Evolutionary conservation across 2,888 invertebrate species (phyloP).

Genomic region (Steinernema hermaphroditum): DNA sequence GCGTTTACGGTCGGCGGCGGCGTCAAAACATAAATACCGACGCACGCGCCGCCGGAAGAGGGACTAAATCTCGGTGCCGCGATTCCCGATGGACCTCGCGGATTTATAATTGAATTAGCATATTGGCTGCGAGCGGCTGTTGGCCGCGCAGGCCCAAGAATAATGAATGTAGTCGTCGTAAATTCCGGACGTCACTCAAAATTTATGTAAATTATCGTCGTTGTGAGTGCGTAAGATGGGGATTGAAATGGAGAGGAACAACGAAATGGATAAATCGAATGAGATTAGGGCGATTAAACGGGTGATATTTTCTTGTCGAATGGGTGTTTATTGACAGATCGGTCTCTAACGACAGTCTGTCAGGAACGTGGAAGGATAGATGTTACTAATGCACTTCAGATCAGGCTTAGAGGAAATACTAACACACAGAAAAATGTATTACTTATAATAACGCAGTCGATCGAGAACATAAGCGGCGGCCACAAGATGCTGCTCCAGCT

Average conservation of each 20-base stretch:
- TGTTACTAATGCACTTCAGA: too few relatives aligned
- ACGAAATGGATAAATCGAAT: background rate
- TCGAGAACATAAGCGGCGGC: background rate
- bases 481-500: background rate
- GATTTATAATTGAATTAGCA: conserved; percentile 24
- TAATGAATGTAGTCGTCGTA: conserved; percentile 23
- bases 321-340: too few relatives aligned
- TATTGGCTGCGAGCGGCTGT: background rate
- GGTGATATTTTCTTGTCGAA: too few relatives aligned
- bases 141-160: background rate
- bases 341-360: too few relatives aligned
- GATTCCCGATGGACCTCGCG: background rate
- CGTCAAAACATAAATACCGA: conserved; percentile 25
- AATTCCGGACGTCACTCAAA: conserved; percentile 20
- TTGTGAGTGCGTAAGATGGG: background rate
- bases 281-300: too few relatives aligned
- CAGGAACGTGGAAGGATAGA: too few relatives aligned
- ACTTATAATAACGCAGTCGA: background rate
- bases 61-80: conserved; percentile 1
- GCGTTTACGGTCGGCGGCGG: conserved; percentile 21
- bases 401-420: too few relatives aligned
- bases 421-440: background rate
- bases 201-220: conserved; percentile 24
- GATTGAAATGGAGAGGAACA: conserved; percentile 5
- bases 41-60: conserved; percentile 19